Percentiles rank a stretch among this genome's conserved stretches.
Conservation (phyloP, 2,888 invertebrate species). For the Bibio marci region DNA sequence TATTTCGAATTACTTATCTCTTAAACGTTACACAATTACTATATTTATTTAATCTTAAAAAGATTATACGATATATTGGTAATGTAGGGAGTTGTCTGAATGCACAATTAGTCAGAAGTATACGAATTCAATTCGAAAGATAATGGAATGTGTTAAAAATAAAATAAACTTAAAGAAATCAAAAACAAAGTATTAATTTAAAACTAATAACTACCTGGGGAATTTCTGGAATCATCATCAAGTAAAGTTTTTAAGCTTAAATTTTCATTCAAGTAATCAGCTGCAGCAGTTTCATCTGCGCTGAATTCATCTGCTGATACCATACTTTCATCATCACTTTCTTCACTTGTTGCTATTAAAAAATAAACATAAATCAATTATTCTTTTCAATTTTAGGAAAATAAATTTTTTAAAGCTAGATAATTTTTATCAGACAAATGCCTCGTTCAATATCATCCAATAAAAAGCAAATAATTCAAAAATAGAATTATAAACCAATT, state of each 20-base stretch:
- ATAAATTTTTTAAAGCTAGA: no score
- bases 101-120: no score
- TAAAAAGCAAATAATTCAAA: conserved; percentile 7
- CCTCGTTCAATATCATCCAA: conserved; percentile 20
- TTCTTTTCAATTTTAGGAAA: no score
- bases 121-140: no score
- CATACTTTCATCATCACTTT: conserved; percentile 19
- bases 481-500: conserved; percentile 6
- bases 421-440: conserved; percentile 25
- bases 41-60: no score
- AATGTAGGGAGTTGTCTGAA: no score
- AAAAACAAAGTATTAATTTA: background rate
- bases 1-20: no score
- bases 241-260: conserved; percentile 40
- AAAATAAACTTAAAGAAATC: no score
- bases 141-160: no score
- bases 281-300: conserved; percentile 16
- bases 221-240: conserved; percentile 29
- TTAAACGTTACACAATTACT: no score
- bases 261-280: conserved; percentile 20
- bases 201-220: conserved; percentile 7
- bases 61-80: no score
- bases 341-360: background rate
- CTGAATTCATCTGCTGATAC: conserved; percentile 18
- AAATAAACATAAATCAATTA: background rate